Conservation (phyloP, 2,888 invertebrate species). For the Lacanobia oleracea region DNA sequence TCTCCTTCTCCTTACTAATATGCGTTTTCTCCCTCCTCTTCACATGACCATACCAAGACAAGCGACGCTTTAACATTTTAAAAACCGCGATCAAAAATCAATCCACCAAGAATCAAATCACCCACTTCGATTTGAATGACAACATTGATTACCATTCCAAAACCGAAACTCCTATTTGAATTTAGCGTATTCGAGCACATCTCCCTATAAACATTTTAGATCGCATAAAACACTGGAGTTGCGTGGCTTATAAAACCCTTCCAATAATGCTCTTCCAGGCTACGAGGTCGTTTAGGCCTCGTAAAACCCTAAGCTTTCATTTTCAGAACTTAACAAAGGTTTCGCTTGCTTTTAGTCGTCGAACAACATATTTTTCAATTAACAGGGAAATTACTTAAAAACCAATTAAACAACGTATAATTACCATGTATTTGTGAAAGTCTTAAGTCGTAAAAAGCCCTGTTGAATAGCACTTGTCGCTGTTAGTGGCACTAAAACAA, state of each 20-base stretch:
- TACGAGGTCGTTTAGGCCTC: conserved; percentile 63
- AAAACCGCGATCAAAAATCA: conserved; percentile 5
- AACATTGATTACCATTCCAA: conserved; percentile 36
- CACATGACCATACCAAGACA: too few species aligned
- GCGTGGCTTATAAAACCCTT: conserved; percentile 70
- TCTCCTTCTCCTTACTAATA: too few species aligned
- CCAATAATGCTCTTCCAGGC: conserved; percentile 65
- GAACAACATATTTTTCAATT: conserved; percentile 72
- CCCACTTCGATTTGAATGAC: conserved; percentile 15
- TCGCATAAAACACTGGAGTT: conserved; percentile 67
- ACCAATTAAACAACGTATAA: conserved; percentile 72
- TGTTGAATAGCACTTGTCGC: conserved; percentile 76
- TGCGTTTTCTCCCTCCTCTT: too few species aligned
- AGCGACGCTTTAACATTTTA: background rate
- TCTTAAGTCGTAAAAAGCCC: conserved; percentile 75
- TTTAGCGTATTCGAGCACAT: conserved; percentile 57
- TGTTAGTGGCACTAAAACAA: conserved; percentile 78
- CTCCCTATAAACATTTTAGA: conserved; percentile 67
- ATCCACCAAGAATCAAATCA: conserved; percentile 12
- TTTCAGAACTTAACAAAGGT: conserved; percentile 54
- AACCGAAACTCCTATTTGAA: conserved; percentile 55
- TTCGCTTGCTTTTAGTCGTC: conserved; percentile 63
- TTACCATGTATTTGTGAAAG: conserved; percentile 77
- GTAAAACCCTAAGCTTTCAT: conserved; percentile 68
- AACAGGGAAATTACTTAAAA: conserved; percentile 61